Evolutionary conservation across 2,113 vertebrate genomes (phyloP).

Genomic region (Myiopsitta monachus): DNA sequence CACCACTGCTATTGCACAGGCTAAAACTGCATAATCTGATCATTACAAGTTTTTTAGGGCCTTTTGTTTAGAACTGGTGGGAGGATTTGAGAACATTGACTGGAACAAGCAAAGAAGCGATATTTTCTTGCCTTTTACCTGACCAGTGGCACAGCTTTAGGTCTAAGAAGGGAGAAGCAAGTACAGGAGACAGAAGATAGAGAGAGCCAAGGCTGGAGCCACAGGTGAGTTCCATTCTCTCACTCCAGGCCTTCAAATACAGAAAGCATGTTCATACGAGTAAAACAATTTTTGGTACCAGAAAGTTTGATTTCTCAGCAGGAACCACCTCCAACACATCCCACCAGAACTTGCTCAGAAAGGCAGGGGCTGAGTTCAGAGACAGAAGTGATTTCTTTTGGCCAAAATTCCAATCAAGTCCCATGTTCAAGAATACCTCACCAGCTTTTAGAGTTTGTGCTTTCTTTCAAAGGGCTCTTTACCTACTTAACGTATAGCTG

Average conservation of each 20-base stretch:
- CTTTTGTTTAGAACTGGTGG: not conserved
- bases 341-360: not conserved
- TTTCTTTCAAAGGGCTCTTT: not conserved
- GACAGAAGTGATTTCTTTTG: not conserved
- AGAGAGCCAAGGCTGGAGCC: not conserved
- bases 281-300: not conserved
- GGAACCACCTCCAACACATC: not conserved
- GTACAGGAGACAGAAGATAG: not conserved
- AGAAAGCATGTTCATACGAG: not conserved
- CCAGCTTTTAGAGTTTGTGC: not conserved
- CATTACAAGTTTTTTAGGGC: not conserved
- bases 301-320: not conserved
- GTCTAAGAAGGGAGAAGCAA: not conserved
- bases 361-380: not conserved
- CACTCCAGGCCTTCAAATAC: not conserved
- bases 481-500: accelerated
- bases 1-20: not conserved
- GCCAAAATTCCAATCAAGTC: not conserved
- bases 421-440: not conserved
- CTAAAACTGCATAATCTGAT: not conserved
- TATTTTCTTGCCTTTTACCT: not conserved
- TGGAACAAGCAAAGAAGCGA: not conserved
- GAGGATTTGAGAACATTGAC: not conserved
- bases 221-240: not conserved
- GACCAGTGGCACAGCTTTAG: not conserved